Evolutionary conservation across 1,140 invertebrate species (phyloP).

Genomic region (Argopecten irradians): DNA sequence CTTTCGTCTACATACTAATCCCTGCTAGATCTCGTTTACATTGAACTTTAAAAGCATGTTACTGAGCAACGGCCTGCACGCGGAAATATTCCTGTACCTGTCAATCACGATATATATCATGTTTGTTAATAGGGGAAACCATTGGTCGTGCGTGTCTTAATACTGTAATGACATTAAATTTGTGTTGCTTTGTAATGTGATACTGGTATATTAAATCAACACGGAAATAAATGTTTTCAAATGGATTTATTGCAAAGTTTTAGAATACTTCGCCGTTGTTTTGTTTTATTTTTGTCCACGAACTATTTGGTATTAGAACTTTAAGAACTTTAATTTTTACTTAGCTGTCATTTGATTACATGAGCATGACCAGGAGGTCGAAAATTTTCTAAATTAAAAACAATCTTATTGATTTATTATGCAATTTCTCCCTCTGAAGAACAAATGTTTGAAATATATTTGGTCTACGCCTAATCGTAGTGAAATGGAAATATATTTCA

Average conservation of each 20-base stretch:
- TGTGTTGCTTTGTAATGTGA: background rate
- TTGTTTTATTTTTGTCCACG: too few relatives aligned
- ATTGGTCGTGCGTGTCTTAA: background rate
- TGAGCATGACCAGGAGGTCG: too few relatives aligned
- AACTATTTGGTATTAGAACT: too few relatives aligned
- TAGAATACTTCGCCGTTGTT: too few relatives aligned
- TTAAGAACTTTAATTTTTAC: too few relatives aligned
- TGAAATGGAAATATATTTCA: too few relatives aligned
- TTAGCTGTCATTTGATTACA: too few relatives aligned
- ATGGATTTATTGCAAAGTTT: background rate
- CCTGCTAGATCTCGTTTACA: slow-evolving; percentile 7
- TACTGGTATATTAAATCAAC: background rate
- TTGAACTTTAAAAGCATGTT: slow-evolving; percentile 12
- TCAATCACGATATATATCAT: slow-evolving; percentile 1
- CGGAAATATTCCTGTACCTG: background rate
- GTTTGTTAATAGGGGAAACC: background rate
- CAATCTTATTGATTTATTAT: too few relatives aligned
- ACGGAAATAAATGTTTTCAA: background rate
- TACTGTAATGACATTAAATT: background rate
- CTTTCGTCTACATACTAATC: background rate
- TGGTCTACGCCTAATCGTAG: too few relatives aligned
- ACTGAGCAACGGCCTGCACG: background rate
- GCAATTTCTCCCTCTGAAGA: too few relatives aligned
- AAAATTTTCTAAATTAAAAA: too few relatives aligned
- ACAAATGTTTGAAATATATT: too few relatives aligned